A percentile compares a stretch with the other conserved stretches of the same genome.
phyloP scores from a whole-genome alignment of 2,113 vertebrate species.

The Mystacornis crossleyi region DNA sequence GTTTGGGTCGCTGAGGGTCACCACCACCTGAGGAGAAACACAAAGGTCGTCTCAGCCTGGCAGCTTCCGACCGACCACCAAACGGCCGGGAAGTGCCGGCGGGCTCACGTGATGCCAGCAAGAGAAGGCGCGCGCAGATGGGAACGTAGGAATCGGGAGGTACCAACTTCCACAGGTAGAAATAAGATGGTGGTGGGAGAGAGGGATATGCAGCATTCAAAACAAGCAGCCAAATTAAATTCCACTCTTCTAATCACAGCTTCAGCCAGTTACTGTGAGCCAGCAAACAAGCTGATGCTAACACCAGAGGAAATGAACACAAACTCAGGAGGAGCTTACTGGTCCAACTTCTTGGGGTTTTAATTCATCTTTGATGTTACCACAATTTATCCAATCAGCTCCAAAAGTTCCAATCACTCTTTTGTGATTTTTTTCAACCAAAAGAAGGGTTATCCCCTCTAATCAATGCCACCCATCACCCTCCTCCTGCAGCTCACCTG shows the following conservation, averaged over 20 bases:
- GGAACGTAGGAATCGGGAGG: neutral
- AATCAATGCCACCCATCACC: neutral
- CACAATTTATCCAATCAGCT: neutral
- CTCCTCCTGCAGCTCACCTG: slow-evolving; percentile 77
- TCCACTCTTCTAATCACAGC: neutral
- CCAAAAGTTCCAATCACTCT: neutral
- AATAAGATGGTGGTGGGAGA: neutral
- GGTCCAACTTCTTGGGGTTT: neutral
- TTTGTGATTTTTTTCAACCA: neutral
- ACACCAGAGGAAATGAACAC: neutral
- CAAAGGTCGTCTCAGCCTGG: neutral
- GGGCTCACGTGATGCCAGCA: neutral
- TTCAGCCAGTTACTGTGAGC: neutral
- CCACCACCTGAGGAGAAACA: slow-evolving; percentile 86
- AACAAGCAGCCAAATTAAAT: neutral
- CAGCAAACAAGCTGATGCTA: neutral
- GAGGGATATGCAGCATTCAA: neutral
- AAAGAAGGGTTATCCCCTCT: neutral
- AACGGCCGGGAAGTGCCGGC: neutral
- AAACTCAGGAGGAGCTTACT: neutral
- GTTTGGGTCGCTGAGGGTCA: slow-evolving; percentile 86
- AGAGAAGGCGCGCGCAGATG: neutral
- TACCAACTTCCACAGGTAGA: accelerated
- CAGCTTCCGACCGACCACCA: neutral
- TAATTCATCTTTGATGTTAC: neutral